Evolutionary conservation across 2,113 vertebrate genomes (phyloP).

Genomic region (Pelecanoides urinatrix): DNA sequence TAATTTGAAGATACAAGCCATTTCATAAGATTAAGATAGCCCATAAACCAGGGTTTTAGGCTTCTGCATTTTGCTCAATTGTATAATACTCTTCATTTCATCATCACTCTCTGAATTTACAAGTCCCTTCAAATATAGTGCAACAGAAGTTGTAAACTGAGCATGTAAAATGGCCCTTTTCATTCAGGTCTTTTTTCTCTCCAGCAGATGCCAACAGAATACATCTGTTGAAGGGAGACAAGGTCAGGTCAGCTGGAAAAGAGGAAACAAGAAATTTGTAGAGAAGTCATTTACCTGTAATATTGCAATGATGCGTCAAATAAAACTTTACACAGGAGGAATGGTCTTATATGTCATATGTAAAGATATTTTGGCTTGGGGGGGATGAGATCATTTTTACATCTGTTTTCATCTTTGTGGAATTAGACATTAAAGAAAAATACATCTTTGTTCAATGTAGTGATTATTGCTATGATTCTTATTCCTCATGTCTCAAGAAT

Average conservation of each 20-base stretch:
- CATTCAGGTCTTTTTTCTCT: neutral
- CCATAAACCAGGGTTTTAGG: neutral
- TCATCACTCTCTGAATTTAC: neutral
- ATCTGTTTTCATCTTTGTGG: neutral
- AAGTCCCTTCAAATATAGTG: neutral
- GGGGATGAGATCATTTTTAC: neutral
- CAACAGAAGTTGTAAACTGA: neutral
- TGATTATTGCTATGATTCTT: neutral
- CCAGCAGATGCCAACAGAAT: neutral
- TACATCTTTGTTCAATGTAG: fast-evolving
- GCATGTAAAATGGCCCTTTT: neutral
- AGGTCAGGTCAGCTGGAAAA: neutral
- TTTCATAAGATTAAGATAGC: neutral
- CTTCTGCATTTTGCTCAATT: neutral
- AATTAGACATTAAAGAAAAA: neutral
- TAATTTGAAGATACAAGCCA: neutral
- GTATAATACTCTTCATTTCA: neutral
- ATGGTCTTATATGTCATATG: neutral
- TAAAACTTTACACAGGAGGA: neutral
- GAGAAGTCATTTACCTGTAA: neutral
- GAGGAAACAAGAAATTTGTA: neutral
- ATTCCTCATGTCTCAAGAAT: neutral
- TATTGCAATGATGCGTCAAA: neutral
- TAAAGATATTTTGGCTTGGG: neutral
- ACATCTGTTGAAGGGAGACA: neutral